Base-by-base conservation (phyloP, 2,797 vertebrate species). In the Coregonus suidteri region DNA sequence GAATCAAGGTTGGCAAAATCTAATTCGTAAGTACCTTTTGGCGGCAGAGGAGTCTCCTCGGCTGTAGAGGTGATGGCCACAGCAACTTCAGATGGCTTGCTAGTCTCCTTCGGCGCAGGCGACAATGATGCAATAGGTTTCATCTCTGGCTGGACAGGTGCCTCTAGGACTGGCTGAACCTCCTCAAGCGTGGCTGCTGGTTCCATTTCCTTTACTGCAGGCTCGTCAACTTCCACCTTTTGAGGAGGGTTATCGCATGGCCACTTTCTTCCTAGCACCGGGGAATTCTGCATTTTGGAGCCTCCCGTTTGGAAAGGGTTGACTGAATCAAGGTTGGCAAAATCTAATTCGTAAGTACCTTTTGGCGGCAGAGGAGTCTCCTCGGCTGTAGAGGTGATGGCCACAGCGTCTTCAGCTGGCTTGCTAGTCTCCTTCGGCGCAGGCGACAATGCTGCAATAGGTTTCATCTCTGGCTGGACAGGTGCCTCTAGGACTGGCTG, bases 231-330 rank as follows among this genome's bases (percentile, higher is more conserved):
- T 77, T 66, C 67, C 76, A 86, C 89, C 34, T 91, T 9, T 1
- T 70, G 53, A 31, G 52, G 53, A 31, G 52, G 53, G 11, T 76
- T 62, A 3, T 56, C 4, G 4, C 83, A 72, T 9, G 72, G 54
- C 2, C 59, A 18, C 34, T 83, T 87, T 68, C 71, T 84, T 25
- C 34, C 82, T 68, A 77, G 75, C 13, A 75, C 79, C 66, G 89
- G 92, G n/a, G 91, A 91, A 81, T 92, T 91, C 35, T 85, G 91
- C 47, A 93, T 84, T 77, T 93, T 92, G 0, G 83, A 87, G 35
- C 91, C 90, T 4, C 71, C 90, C 0, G 79, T 87, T 86, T 92
- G 87, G 82, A 94, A 92, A 76, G 95, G 93, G 79, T 90, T 78
- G 1, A 92, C 76, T 1, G 30, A 73, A 14, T 94, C 89, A 7